phyloP scores from a whole-genome alignment of 2,797 vertebrate species.

The Garrulus glandarius region DNA sequence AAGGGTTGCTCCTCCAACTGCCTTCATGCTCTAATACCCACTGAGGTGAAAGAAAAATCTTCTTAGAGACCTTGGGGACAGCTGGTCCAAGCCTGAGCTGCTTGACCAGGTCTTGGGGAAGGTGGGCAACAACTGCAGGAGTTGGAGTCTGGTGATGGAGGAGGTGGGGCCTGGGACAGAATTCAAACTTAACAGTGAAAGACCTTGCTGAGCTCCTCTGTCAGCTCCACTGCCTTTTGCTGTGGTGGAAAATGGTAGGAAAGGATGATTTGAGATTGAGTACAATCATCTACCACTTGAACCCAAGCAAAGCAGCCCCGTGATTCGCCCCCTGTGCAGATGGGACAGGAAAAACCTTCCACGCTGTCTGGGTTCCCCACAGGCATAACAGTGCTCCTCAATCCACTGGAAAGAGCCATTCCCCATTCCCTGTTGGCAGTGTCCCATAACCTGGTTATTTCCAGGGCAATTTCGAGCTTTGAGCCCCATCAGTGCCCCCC shows the following conservation, averaged over 20 bases:
- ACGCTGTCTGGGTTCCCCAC: fast-evolving
- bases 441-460: neutral
- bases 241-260: neutral
- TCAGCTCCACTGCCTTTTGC: neutral
- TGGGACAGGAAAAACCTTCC: neutral
- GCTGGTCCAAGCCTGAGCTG: neutral
- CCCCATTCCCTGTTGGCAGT: neutral
- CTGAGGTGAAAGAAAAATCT: neutral
- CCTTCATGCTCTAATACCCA: neutral
- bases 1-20: neutral
- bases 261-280: neutral
- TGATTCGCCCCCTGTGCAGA: neutral
- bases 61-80: neutral
- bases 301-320: neutral
- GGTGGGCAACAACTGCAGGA: neutral
- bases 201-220: neutral
- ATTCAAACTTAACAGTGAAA: neutral
- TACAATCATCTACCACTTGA: neutral
- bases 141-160: neutral
- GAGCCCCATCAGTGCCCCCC: neutral
- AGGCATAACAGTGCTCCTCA: neutral
- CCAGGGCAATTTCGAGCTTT: neutral
- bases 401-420: neutral
- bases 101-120: neutral
- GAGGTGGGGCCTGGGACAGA: neutral